Evolutionary conservation across 2,888 invertebrate species (phyloP).

Genomic region (Drosophila ustulata): DNA sequence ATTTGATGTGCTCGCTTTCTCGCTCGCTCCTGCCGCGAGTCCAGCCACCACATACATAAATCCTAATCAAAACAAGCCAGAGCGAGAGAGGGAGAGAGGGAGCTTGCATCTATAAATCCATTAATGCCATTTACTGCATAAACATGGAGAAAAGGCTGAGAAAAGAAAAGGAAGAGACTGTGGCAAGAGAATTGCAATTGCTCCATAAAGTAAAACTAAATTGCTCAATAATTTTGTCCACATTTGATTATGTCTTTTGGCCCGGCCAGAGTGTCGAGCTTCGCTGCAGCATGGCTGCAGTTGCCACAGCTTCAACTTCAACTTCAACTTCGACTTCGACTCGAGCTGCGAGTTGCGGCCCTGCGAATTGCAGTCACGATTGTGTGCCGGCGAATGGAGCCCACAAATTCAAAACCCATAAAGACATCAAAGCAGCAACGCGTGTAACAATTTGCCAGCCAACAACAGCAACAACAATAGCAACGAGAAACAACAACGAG

Average conservation of each 20-base stretch:
- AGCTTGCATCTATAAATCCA: slow-evolving; percentile 76
- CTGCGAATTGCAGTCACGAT: slow-evolving; percentile 75
- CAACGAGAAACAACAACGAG: slow-evolving; percentile 17
- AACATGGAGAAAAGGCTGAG: slow-evolving; percentile 71
- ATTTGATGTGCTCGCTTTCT: slow-evolving; percentile 3
- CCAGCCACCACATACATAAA: slow-evolving; percentile 70
- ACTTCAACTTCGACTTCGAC: slow-evolving; percentile 1
- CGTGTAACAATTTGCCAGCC: slow-evolving; percentile 79
- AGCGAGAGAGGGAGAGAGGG: slow-evolving; percentile 15
- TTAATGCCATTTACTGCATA: slow-evolving; percentile 80
- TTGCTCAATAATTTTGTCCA: slow-evolving; percentile 83
- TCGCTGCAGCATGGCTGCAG: background rate
- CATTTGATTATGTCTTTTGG: slow-evolving; percentile 80
- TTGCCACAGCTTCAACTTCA: background rate
- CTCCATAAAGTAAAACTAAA: slow-evolving; percentile 82
- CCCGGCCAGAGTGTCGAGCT: slow-evolving; percentile 23
- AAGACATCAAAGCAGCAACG: slow-evolving; percentile 80
- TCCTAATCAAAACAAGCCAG: slow-evolving; percentile 75
- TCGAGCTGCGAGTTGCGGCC: slow-evolving; percentile 30
- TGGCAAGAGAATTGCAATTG: slow-evolving; percentile 68
- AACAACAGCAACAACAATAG: slow-evolving; percentile 55
- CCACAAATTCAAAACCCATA: slow-evolving; percentile 80
- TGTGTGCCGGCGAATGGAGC: slow-evolving; percentile 59
- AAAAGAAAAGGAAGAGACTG: slow-evolving; percentile 3
- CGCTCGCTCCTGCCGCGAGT: slow-evolving; percentile 1